Evolutionary conservation across 2,797 vertebrate genomes (phyloP), one percentile per base, ranked within the genome.

Genomic region (Myoxocephalus aenaeus): DNA sequence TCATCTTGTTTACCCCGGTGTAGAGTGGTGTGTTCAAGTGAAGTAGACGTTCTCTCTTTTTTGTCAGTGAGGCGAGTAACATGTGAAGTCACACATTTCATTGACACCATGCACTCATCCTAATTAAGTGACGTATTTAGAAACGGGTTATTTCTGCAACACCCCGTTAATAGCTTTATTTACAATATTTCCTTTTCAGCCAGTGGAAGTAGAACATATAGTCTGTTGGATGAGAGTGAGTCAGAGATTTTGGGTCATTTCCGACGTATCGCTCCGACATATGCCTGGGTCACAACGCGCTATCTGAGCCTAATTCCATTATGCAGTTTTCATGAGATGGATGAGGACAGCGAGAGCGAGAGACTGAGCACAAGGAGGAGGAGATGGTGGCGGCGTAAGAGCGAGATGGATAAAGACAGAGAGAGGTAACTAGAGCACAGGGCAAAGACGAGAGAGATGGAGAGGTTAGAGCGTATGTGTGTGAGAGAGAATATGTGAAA

Each of bases 311-410:
- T 90, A 85, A 90, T 93, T 90, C 87, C 84, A 92, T 94, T 92
- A 92, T 88, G 88, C 89, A 83, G 76, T 89, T 86, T 92, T 86
- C 83, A 87, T 77, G 87, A 92, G 92, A 93, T 88, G 80, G 86
- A 91, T 89, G 92, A 90, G 75, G 87, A 89, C 64, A 57, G 84
- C 8, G 64, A 85, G 87, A 71, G 74, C 75, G 80, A 85, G 77
- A 67, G 80, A 71, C 38, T 50, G 77, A 82, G 82, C 38, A 29
- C 15, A 25, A 50, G 67, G 63, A 79, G 80, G 70, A 69, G 74
- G 71, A 77, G 86, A 81, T 7, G 59, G 80, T 59, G 83, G 81
- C 66, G 66, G 66, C 38, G 64, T 73, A 65, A 79, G 85, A 82
- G 56, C 29, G 58, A 84, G 90, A 86, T 85, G 82, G 87, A 91